phyloP scores from a whole-genome alignment of 1,140 invertebrate species.

The Copidosoma floridanum region DNA sequence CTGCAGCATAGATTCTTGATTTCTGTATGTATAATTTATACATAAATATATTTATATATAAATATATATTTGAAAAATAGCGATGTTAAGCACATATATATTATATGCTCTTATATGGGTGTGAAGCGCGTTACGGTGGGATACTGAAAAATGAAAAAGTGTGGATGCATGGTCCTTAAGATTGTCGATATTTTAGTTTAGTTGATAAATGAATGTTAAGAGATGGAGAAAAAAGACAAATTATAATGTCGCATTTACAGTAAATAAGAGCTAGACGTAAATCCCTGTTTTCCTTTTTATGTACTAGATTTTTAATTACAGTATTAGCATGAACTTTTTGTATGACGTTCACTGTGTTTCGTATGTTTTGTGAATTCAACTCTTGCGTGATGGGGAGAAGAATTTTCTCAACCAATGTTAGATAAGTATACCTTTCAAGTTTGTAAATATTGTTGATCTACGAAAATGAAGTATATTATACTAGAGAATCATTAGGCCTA shows the following conservation, averaged over 20 bases:
- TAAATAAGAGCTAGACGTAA: neutral
- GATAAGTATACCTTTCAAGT: constrained; percentile 12
- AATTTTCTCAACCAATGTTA: constrained; percentile 1
- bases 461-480: constrained; percentile 20
- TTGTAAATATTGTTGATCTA: constrained; percentile 28
- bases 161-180: constrained; percentile 17
- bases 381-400: neutral
- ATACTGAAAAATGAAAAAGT: constrained; percentile 9
- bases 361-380: constrained; percentile 5
- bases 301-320: constrained; percentile 19
- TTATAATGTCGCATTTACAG: constrained; percentile 18
- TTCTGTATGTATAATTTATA: constrained; percentile 39
- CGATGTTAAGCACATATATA: constrained; percentile 23
- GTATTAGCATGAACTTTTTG: constrained; percentile 20
- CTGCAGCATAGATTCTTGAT: constrained; percentile 36
- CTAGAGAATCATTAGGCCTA: constrained; percentile 20
- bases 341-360: neutral
- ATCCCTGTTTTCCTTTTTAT: constrained; percentile 8
- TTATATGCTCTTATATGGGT: constrained; percentile 16
- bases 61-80: constrained; percentile 26
- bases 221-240: no score
- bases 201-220: no score
- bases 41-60: constrained; percentile 20
- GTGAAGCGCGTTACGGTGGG: constrained; percentile 1
- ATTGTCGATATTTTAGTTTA: constrained; percentile 17